Evolutionary conservation across 1,140 invertebrate genomes (phyloP).

Genomic region (Drosophila yakuba): DNA sequence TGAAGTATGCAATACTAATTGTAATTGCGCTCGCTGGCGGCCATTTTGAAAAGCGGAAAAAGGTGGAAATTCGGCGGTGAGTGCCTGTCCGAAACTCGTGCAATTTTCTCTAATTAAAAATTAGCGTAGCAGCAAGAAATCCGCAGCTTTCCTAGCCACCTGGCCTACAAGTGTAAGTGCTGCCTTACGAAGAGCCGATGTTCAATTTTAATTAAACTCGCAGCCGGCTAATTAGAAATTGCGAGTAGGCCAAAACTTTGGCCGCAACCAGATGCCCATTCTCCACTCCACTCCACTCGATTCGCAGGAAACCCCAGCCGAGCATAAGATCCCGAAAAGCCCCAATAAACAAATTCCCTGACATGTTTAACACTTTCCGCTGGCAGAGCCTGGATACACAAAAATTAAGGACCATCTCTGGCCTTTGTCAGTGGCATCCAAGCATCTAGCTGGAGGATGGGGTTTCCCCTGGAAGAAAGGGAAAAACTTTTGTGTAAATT

Average conservation of each 20-base stretch:
- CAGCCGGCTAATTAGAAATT: slow-evolving; percentile 74
- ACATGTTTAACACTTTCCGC: slow-evolving; percentile 82
- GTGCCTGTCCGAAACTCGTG: slow-evolving; percentile 42
- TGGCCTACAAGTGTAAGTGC: slow-evolving; percentile 37
- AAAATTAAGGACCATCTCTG: slow-evolving; percentile 57
- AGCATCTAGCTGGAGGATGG: neutral
- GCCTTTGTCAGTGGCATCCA: slow-evolving; percentile 58
- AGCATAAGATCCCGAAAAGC: slow-evolving; percentile 50
- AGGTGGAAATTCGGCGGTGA: neutral
- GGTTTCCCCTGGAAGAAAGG: slow-evolving; percentile 14
- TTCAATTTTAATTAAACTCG: slow-evolving; percentile 81
- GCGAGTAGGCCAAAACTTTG: slow-evolving; percentile 39
- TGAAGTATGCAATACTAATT: slow-evolving; percentile 75
- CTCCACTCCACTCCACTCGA: neutral
- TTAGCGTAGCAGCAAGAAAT: slow-evolving; percentile 60
- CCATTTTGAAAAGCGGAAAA: slow-evolving; percentile 64
- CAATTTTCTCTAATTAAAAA: slow-evolving; percentile 80
- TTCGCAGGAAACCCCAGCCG: neutral
- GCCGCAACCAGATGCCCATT: slow-evolving; percentile 58
- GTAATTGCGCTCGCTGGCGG: slow-evolving; percentile 59
- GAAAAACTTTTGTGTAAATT: slow-evolving; percentile 79
- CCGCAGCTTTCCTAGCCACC: slow-evolving; percentile 48
- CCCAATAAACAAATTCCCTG: slow-evolving; percentile 84
- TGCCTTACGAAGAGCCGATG: slow-evolving; percentile 19
- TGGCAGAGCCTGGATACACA: slow-evolving; percentile 58